phyloP scores from a whole-genome alignment of 2,797 vertebrate species.

The Echeneis naucrates region DNA sequence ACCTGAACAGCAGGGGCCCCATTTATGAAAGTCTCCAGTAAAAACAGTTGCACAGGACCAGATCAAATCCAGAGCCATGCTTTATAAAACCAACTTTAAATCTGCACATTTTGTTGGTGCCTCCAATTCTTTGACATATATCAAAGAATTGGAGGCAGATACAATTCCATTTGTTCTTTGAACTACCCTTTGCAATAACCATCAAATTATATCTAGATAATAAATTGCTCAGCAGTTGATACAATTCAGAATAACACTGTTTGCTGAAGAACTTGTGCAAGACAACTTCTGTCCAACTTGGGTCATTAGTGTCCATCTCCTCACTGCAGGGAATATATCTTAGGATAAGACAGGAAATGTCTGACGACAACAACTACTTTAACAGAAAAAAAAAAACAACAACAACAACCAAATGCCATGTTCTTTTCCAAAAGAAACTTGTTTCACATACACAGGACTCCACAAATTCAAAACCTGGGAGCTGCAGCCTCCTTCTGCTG shows the following conservation, averaged over 20 bases:
- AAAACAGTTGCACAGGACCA: conserved; percentile 18
- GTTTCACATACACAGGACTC: conserved; percentile 40
- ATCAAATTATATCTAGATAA: conserved; percentile 32
- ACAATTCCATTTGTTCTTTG: conserved; percentile 31
- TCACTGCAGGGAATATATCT: conserved; percentile 39
- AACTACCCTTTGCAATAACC: conserved; percentile 15
- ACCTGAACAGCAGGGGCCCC: conserved; percentile 24
- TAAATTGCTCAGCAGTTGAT: conserved; percentile 31
- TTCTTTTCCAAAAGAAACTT: conserved; percentile 31
- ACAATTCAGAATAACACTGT: conserved; percentile 19
- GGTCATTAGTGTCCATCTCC: conserved; percentile 47
- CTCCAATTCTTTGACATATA: conserved; percentile 12
- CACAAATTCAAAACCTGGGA: conserved; percentile 37
- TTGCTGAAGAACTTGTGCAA: conserved; percentile 20
- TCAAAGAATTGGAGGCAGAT: conserved; percentile 11
- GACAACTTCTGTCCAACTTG: conserved; percentile 45
- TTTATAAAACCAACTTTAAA: conserved; percentile 32
- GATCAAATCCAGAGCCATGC: conserved; percentile 12
- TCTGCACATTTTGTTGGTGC: conserved; percentile 23
- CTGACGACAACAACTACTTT: conserved; percentile 57
- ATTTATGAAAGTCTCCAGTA: conserved; percentile 22
- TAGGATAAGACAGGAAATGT: conserved; percentile 42
- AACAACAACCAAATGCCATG: conserved; percentile 18
- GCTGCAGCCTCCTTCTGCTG: neutral
- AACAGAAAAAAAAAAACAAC: no score